Evolutionary conservation across 1,140 invertebrate species (phyloP).

Genomic region (Brachionus asplanchnoidis): DNA sequence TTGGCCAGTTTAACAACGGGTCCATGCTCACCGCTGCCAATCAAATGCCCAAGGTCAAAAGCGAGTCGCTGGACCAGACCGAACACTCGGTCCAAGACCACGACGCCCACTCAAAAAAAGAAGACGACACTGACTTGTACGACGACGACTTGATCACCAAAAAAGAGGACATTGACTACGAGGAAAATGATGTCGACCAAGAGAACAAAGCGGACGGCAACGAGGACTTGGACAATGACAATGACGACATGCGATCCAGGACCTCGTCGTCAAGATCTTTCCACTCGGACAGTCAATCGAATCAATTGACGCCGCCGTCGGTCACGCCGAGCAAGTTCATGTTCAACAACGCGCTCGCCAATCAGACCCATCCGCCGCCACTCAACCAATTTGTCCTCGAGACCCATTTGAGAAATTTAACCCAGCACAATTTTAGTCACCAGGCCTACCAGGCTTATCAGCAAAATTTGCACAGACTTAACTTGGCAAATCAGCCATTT

Average conservation of each 20-base stretch:
- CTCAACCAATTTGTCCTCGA: slow-evolving; percentile 2
- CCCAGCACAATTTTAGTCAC: slow-evolving; percentile 21
- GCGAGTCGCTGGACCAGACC: not conserved
- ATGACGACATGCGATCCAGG: slow-evolving; percentile 24
- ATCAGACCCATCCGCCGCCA: not conserved
- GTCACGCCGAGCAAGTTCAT: slow-evolving; percentile 2
- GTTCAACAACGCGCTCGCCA: not conserved
- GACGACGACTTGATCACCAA: not conserved
- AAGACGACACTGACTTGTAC: not conserved
- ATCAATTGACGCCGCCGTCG: not conserved
- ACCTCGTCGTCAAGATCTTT: not conserved
- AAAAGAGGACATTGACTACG: slow-evolving; percentile 18
- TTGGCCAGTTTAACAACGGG: not conserved
- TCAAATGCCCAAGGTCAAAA: not conserved
- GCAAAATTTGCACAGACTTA: not conserved
- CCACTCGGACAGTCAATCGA: not conserved
- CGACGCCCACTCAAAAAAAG: not conserved
- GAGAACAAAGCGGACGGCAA: not conserved
- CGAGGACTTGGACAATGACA: not conserved
- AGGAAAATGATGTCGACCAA: not conserved
- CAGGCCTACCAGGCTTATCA: slow-evolving; percentile 28
- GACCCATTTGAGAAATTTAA: slow-evolving; percentile 39
- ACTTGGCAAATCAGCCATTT: not conserved
- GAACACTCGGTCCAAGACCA: not conserved
- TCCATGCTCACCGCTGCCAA: not conserved